phyloP scores from a whole-genome alignment of 1,140 invertebrate genomes.

The Saccostrea glomerata region DNA sequence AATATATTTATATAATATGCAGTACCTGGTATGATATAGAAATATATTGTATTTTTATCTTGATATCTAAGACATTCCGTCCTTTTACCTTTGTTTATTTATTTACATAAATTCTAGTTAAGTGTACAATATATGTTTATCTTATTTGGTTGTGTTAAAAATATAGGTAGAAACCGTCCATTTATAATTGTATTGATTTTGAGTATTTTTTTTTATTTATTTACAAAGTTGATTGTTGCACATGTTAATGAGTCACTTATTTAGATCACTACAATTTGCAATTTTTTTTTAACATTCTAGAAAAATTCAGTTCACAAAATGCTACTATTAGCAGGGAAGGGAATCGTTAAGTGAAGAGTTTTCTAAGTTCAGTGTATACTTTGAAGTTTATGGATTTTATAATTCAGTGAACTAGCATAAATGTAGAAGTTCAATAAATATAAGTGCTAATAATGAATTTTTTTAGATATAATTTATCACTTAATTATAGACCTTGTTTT shows the following conservation, averaged over 20 bases:
- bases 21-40: no score
- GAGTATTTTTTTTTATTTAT: neutral
- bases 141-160: neutral
- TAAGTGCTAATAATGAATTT: no score
- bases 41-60: neutral
- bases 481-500: no score
- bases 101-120: neutral
- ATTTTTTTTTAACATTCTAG: neutral
- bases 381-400: neutral
- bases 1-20: no score
- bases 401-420: no score
- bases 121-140: neutral
- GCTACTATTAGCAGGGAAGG: no score
- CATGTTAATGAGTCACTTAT: conserved; percentile 25
- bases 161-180: neutral
- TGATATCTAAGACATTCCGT: neutral
- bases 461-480: no score
- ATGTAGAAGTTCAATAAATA: no score
- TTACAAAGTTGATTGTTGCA: conserved; percentile 14
- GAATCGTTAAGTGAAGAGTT: neutral
- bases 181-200: neutral
- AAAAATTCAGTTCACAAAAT: neutral
- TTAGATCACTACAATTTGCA: neutral
- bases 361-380: neutral
- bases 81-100: neutral